phyloP scores from a whole-genome alignment of 2,797 vertebrate species.

The Heteromormyrus szaboi region DNA sequence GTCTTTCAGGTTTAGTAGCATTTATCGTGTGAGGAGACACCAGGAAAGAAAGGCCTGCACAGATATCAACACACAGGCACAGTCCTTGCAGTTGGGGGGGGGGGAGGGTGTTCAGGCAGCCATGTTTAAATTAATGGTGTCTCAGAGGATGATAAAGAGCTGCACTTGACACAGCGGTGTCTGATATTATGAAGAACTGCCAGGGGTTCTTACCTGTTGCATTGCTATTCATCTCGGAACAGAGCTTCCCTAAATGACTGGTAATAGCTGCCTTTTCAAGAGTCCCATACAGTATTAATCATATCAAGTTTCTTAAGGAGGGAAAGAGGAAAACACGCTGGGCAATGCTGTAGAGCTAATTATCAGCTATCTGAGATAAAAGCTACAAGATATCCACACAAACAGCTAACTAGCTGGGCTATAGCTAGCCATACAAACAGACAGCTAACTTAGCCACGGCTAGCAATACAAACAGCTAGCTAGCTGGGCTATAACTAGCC shows the following conservation, averaged over 20 bases:
- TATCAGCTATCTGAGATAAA: background rate
- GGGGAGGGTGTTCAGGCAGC: background rate
- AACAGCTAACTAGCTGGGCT: background rate
- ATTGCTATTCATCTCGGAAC: background rate
- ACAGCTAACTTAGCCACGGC: background rate
- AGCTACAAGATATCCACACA: background rate
- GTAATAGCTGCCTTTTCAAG: background rate
- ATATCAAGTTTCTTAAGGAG: background rate
- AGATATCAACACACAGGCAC: background rate
- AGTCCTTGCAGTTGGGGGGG: background rate
- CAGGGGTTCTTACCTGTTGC: background rate
- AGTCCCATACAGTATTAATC: slow-evolving; percentile 7
- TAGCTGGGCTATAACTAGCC: background rate
- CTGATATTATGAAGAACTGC: background rate
- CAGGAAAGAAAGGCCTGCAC: background rate
- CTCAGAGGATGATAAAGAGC: background rate
- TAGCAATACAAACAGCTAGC: background rate
- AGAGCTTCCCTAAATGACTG: background rate
- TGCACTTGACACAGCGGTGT: background rate
- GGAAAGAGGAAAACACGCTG: background rate
- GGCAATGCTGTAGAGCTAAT: background rate
- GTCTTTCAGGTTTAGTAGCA: background rate
- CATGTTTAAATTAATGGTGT: slow-evolving; percentile 9
- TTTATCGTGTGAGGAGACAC: background rate
- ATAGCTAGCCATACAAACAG: background rate